Percentiles rank a stretch among this genome's conserved stretches.
These are phyloP conservation scores for Distichodus sexfasciatus DNA, from an alignment of 2,797 vertebrate species.

Conservation along the genomic window DNA sequence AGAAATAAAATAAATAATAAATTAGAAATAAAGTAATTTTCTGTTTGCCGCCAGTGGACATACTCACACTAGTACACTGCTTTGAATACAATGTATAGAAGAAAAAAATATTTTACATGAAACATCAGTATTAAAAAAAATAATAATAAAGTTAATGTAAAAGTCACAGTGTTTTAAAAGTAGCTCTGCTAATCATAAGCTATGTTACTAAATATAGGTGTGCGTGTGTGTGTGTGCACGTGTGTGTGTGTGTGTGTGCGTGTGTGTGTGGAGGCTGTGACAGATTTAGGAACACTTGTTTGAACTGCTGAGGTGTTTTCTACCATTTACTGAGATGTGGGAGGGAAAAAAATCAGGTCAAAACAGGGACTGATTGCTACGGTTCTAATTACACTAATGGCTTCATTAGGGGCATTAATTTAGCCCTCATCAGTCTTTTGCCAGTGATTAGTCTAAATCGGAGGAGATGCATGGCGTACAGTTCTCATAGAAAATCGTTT, in stretches of 20 bases:
- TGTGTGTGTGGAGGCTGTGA: constrained; percentile 18
- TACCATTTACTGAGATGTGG: constrained; percentile 34
- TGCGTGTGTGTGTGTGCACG: background rate
- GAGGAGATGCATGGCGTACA: constrained; percentile 43
- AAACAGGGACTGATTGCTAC: constrained; percentile 54
- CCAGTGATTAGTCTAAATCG: constrained; percentile 53
- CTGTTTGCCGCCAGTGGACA: too few species aligned
- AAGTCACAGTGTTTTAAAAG: too few species aligned
- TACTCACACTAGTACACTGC: too few species aligned
- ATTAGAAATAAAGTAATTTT: too few species aligned
- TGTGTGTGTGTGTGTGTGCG: background rate
- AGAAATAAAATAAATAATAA: too few species aligned
- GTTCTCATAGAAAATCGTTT: constrained; percentile 46
- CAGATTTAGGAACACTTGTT: constrained; percentile 41
- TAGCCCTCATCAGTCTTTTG: constrained; percentile 57
- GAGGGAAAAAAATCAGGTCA: constrained; percentile 48
- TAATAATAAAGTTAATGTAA: too few species aligned
- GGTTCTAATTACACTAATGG: constrained; percentile 57
- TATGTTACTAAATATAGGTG: background rate
- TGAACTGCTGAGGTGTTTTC: constrained; percentile 40
- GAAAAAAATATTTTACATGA: too few species aligned
- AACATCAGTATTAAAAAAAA: too few species aligned
- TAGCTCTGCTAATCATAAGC: too few species aligned
- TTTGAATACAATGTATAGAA: too few species aligned
- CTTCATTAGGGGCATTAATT: constrained; percentile 59